Evolutionary conservation across 2,888 invertebrate species (phyloP).

Genomic region (Lasioglossum malachurum): DNA sequence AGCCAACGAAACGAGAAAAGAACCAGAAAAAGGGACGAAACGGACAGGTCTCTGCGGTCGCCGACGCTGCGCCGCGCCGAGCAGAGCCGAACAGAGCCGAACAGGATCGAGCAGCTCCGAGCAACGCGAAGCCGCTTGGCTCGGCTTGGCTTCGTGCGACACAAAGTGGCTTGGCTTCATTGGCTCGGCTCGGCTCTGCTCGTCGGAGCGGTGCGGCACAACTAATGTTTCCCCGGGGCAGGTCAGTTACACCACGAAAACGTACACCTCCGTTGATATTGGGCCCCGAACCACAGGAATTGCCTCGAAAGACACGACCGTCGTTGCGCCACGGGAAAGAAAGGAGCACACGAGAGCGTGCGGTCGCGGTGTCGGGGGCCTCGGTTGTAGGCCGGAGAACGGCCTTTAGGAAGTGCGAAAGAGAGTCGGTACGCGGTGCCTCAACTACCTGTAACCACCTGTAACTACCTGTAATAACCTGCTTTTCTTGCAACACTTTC

Average conservation of each 20-base stretch:
- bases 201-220: constrained; percentile 52
- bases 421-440: constrained; percentile 55
- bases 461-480: constrained; percentile 71
- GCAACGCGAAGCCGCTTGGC: neutral
- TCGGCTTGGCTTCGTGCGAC: neutral
- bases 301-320: constrained; percentile 64
- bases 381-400: constrained; percentile 57
- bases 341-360: constrained; percentile 47
- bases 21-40: constrained; percentile 53
- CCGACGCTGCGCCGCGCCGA: neutral
- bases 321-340: constrained; percentile 66
- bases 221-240: constrained; percentile 75
- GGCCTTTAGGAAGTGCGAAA: constrained; percentile 73
- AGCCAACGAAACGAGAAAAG: constrained; percentile 47
- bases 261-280: constrained; percentile 70
- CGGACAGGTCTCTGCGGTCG: constrained; percentile 68
- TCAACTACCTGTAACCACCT: constrained; percentile 71
- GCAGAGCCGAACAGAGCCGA: neutral
- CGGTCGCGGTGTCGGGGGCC: constrained; percentile 25
- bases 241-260: constrained; percentile 80
- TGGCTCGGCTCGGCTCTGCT: neutral
- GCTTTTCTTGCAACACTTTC: constrained; percentile 71
- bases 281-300: constrained; percentile 76
- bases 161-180: neutral
- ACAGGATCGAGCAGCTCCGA: neutral